Conservation (phyloP, 2,888 invertebrate genomes). For the Aricia artaxerxes region DNA sequence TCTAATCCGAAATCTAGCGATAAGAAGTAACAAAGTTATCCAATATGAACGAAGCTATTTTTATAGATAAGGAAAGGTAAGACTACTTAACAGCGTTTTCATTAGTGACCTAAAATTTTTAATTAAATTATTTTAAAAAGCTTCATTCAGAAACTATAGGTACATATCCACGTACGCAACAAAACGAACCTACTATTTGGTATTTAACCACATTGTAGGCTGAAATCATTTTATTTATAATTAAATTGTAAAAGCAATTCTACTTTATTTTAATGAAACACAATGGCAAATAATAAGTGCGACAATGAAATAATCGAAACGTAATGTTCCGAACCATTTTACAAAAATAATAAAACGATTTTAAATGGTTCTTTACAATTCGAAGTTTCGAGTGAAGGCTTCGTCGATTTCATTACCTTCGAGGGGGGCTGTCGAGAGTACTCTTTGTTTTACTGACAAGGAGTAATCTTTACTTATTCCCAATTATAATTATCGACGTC, state of each 20-base stretch:
- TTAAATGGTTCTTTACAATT: constrained; percentile 44
- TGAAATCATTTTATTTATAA: neutral
- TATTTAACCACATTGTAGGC: neutral
- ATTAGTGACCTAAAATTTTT: no score
- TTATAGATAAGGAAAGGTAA: no score
- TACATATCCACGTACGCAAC: neutral
- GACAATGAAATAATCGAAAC: constrained; percentile 58
- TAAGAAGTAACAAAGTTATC: no score
- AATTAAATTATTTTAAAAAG: no score
- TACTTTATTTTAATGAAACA: neutral
- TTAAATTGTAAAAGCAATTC: constrained; percentile 11
- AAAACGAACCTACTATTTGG: neutral
- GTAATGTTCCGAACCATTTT: constrained; percentile 62
- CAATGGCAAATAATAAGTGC: constrained; percentile 12
- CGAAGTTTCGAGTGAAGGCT: constrained; percentile 35
- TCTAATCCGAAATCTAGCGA: no score
- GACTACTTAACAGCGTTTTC: no score
- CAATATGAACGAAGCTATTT: no score
- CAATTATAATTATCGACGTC: constrained; percentile 38
- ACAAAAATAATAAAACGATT: constrained; percentile 53
- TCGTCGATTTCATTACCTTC: constrained; percentile 36
- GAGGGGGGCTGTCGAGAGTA: constrained; percentile 32
- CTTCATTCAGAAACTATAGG: neutral
- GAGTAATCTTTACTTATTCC: constrained; percentile 36
- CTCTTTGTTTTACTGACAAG: constrained; percentile 37